A percentile compares a stretch with the other conserved stretches of the same genome.
phyloP scores from a whole-genome alignment of 2,797 vertebrate genomes.

The Kryptolebias ocellatus region DNA sequence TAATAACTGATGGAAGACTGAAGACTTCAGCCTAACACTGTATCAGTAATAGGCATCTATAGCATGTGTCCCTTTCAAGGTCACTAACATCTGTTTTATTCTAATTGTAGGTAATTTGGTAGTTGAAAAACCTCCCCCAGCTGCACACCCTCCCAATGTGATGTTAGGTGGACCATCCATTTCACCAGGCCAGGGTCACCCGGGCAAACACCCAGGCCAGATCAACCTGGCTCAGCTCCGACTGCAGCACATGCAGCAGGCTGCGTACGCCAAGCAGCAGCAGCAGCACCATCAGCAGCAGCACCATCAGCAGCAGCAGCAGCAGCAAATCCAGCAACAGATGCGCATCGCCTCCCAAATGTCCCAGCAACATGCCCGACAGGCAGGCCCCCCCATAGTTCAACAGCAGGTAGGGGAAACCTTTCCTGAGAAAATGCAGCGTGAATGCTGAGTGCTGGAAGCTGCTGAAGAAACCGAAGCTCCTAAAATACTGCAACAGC shows the following conservation, averaged over 20 bases:
- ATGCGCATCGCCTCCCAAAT: slow-evolving; percentile 87
- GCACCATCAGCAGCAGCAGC: slow-evolving; percentile 89
- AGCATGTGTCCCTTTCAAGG: slow-evolving; percentile 2
- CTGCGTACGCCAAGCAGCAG: slow-evolving; percentile 91
- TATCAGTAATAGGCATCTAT: neutral
- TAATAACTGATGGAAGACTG: neutral
- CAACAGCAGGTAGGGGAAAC: slow-evolving; percentile 88
- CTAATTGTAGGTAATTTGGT: slow-evolving; percentile 90
- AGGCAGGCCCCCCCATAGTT: slow-evolving; percentile 82
- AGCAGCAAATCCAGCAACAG: slow-evolving; percentile 95
- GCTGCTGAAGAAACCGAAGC: no score
- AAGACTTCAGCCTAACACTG: neutral
- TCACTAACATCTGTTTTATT: neutral
- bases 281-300: slow-evolving; percentile 88
- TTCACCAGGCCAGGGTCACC: slow-evolving; percentile 88
- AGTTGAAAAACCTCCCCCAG: slow-evolving; percentile 91
- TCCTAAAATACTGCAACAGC: no score
- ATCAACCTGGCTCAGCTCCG: slow-evolving; percentile 97
- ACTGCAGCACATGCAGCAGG: slow-evolving; percentile 96
- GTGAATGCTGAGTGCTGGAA: no score
- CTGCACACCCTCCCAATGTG: slow-evolving; percentile 87
- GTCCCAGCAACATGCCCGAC: slow-evolving; percentile 86
- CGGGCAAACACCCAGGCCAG: slow-evolving; percentile 90
- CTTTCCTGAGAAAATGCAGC: neutral
- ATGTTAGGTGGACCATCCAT: slow-evolving; percentile 90